Base-by-base conservation (phyloP, 2,113 vertebrate species). In the Saguinus imperator region DNA sequence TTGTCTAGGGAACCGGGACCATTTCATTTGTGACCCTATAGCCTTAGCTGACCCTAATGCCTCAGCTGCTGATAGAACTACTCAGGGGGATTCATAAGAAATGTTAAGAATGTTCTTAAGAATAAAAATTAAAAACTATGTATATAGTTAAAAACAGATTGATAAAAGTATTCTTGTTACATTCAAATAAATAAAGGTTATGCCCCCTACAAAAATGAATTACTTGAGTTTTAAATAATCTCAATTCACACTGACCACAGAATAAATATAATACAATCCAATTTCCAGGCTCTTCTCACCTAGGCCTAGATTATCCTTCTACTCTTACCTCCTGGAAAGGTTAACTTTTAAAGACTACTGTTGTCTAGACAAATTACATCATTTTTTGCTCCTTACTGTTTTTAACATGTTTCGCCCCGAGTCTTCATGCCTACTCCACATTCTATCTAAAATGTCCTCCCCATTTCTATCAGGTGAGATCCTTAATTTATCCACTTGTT, bases 181-280 rank as follows among this genome's bases (percentile, higher is more conserved):
- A 84, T 45, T 84, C 58, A 84, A 84, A 77, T 88, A 82, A 68
- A 77, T 17, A 80, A 95, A 88, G 43, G 14, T 73, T 85, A 90
- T 55, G 73, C 35, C 16, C 14, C 6, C 27, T 55, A 85, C 13
- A 21, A 89, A 82, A 88, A 85, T 72, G 7, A 88, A 70, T 70
- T 79, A 85, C 13, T 72, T 96, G 17, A 89, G 80, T 85, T 90
- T 90, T 45, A 85, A 85, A 93, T 86, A 80, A 85, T 76, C 35
- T 58, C 58, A 58, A 85, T 66, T 90, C 68, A 57, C 32, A 76
- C 14, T 50, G 21, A 10, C 29, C 52, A 73, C 9, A 45, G 37
- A 93, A 35, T 79, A 75, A 76, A 37, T 70, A 55, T 0, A 76
- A 76, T 27, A 57, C 72, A 86, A 92, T 35, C 10, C 66, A 81